These are phyloP conservation scores for Cotesia chilonis DNA, from an alignment of 1,140 invertebrate species.

Conservation along the genomic window DNA sequence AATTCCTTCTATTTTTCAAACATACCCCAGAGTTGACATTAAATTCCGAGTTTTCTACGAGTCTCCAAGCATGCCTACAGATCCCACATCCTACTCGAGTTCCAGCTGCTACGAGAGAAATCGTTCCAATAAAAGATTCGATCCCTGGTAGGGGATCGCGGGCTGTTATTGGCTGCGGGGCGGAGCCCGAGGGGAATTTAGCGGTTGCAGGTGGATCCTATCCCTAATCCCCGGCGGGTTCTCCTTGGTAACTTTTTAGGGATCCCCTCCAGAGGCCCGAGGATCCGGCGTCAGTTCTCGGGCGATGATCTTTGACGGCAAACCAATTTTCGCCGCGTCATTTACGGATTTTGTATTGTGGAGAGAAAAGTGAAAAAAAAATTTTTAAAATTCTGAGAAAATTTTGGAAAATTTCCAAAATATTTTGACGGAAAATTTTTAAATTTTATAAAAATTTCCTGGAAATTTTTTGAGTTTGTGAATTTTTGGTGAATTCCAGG, in stretches of 20 bases:
- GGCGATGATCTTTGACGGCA: too few relatives aligned
- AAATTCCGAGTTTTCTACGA: too few relatives aligned
- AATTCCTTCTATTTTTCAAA: too few relatives aligned
- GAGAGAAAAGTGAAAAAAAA: too few relatives aligned
- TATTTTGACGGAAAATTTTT: too few relatives aligned
- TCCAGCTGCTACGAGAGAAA: too few relatives aligned
- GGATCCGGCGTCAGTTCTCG: not conserved
- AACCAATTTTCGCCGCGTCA: constrained; percentile 8
- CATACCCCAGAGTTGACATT: too few relatives aligned
- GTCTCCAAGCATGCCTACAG: too few relatives aligned
- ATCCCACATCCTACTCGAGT: too few relatives aligned
- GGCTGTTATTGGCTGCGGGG: constrained; percentile 59
- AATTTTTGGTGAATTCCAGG: constrained; percentile 48
- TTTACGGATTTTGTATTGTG: not conserved
- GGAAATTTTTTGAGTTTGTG: constrained; percentile 19
- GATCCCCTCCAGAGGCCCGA: constrained; percentile 1
- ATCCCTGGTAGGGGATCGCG: constrained; percentile 41
- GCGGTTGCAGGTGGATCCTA: constrained; percentile 58
- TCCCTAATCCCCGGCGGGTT: constrained; percentile 57
- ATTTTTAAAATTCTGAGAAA: too few relatives aligned
- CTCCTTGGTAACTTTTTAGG: constrained; percentile 47
- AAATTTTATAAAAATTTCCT: too few relatives aligned
- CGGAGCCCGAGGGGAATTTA: constrained; percentile 49
- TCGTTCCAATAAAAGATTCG: not conserved
- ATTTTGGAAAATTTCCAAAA: too few relatives aligned